Percentiles rank a stretch among this genome's conserved stretches.
phyloP scores from a whole-genome alignment of 2,888 invertebrate species.

The Amphipoea oculea region DNA sequence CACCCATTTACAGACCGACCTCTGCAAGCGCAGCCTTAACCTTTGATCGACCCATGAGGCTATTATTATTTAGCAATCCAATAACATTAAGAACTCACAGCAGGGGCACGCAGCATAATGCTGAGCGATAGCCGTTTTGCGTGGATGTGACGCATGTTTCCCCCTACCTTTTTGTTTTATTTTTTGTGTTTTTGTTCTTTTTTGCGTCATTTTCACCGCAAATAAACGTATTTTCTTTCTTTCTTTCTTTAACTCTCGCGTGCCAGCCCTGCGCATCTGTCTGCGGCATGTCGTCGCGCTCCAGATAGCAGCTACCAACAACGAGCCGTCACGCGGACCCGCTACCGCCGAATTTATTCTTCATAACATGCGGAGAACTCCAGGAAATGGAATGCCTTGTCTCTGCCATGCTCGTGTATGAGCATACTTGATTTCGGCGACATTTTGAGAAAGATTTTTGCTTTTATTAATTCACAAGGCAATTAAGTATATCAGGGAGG shows the following conservation, averaged over 20 bases:
- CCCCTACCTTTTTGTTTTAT: no score
- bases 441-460: background rate
- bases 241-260: no score
- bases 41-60: background rate
- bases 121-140: no score
- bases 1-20: background rate
- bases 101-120: no score
- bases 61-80: background rate
- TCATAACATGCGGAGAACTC: slow-evolving; percentile 23
- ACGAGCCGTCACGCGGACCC: slow-evolving; percentile 38
- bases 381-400: slow-evolving; percentile 50
- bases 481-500: background rate
- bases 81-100: background rate
- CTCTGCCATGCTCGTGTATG: slow-evolving; percentile 12
- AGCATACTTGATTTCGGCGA: slow-evolving; percentile 29
- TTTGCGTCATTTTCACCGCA: no score
- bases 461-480: background rate
- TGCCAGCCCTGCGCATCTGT: slow-evolving; percentile 43
- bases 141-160: no score
- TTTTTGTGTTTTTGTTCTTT: no score
- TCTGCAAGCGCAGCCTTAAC: background rate
- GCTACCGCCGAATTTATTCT: slow-evolving; percentile 47
- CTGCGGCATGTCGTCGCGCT: slow-evolving; percentile 48
- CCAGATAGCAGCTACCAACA: slow-evolving; percentile 35
- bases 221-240: no score